These are phyloP conservation scores for Drosophila leontia DNA, from an alignment of 1,140 invertebrate genomes.

Conservation along the genomic window DNA sequence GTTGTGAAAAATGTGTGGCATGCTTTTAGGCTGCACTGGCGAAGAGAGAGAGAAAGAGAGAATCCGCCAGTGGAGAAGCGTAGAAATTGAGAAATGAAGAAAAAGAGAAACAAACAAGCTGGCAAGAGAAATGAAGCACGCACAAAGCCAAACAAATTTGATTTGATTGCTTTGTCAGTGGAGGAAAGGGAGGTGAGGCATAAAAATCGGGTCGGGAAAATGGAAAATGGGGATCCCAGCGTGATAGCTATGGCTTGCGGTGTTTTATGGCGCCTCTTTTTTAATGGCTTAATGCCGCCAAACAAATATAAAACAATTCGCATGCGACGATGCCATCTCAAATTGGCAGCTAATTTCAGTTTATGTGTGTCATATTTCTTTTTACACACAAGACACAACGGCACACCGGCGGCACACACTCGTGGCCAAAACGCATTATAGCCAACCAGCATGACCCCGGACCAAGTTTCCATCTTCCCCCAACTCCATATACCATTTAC, in stretches of 20 bases:
- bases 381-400: slow-evolving; percentile 30
- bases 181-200: neutral
- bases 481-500: slow-evolving; percentile 8
- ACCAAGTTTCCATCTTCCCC: slow-evolving; percentile 27
- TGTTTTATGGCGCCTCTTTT: slow-evolving; percentile 65
- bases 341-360: slow-evolving; percentile 80
- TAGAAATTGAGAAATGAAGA: slow-evolving; percentile 16
- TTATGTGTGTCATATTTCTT: slow-evolving; percentile 74
- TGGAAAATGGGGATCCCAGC: slow-evolving; percentile 32
- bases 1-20: slow-evolving; percentile 77
- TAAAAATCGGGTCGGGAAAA: slow-evolving; percentile 10
- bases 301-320: slow-evolving; percentile 81
- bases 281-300: slow-evolving; percentile 78
- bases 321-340: slow-evolving; percentile 71
- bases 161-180: slow-evolving; percentile 64
- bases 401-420: slow-evolving; percentile 5
- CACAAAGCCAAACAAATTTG: slow-evolving; percentile 73
- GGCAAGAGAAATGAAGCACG: slow-evolving; percentile 38
- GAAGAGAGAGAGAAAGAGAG: neutral
- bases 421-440: slow-evolving; percentile 42
- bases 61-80: neutral
- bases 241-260: slow-evolving; percentile 49
- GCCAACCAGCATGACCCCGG: slow-evolving; percentile 65
- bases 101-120: slow-evolving; percentile 35
- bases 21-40: slow-evolving; percentile 75